Conservation (phyloP, 2,888 invertebrate genomes). For the Onchidella celtica region DNA sequence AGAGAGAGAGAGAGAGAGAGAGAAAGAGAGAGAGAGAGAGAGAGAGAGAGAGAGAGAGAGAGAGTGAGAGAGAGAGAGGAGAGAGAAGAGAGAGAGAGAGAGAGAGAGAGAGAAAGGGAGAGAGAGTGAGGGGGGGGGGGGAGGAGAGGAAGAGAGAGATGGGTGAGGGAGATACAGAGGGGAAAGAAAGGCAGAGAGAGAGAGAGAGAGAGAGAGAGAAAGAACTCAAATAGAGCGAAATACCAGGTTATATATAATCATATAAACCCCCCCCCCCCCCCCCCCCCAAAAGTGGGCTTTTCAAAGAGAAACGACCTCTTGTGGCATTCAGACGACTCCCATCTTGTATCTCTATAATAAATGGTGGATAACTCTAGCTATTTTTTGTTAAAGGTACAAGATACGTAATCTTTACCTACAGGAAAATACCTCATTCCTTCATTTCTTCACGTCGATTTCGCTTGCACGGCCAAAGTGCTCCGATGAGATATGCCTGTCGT, state of each 20-base stretch:
- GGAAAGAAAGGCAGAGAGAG: background rate
- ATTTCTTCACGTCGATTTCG: no score
- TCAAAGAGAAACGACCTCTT: no score
- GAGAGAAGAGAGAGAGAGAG: conserved; percentile 19
- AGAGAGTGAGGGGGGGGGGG: background rate
- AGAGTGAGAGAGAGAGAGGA: conserved; percentile 19
- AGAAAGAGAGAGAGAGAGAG: conserved; percentile 39
- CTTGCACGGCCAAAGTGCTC: no score
- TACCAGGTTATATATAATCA: background rate
- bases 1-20: background rate
- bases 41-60: conserved; percentile 25
- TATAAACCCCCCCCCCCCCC: background rate
- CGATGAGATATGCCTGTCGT: no score
- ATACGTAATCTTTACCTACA: no score
- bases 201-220: background rate
- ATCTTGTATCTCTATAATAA: no score
- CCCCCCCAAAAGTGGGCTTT: no score
- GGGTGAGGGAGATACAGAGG: background rate
- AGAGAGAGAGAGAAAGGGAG: conserved; percentile 42
- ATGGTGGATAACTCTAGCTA: no score
- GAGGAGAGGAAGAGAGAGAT: background rate
- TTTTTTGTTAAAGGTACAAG: no score
- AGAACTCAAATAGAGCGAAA: background rate
- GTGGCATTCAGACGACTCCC: no score
- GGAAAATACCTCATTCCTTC: no score